Evolutionary conservation across 1,140 invertebrate genomes (phyloP).

Genomic region (Sycophila sp.): DNA sequence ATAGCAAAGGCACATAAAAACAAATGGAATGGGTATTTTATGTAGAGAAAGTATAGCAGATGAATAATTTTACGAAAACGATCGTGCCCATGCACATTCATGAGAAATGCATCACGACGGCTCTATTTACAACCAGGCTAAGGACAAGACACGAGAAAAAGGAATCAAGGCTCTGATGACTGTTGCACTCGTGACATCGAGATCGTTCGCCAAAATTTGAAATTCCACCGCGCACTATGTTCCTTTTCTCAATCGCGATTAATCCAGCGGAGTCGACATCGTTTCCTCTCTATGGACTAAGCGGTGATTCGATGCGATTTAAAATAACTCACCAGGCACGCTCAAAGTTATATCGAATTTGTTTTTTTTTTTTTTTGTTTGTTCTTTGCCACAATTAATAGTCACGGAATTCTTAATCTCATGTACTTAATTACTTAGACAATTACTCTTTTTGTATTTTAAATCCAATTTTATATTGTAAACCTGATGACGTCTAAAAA

Average conservation of each 20-base stretch:
- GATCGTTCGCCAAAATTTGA: constrained; percentile 13
- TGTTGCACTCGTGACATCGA: constrained; percentile 17
- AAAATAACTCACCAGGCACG: too few relatives aligned
- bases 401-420: too few relatives aligned
- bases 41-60: too few relatives aligned
- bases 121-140: constrained; percentile 37
- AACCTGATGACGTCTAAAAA: too few relatives aligned
- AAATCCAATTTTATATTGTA: too few relatives aligned
- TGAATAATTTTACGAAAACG: constrained; percentile 4
- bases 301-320: not conserved
- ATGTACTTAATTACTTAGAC: too few relatives aligned
- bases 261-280: not conserved
- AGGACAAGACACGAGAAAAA: constrained; percentile 26
- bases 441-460: too few relatives aligned
- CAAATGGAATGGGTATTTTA: too few relatives aligned
- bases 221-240: not conserved
- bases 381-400: too few relatives aligned
- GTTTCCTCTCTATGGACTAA: constrained; percentile 6
- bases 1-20: too few relatives aligned
- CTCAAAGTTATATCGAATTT: too few relatives aligned
- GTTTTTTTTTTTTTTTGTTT: too few relatives aligned
- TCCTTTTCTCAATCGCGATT: not conserved
- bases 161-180: constrained; percentile 25
- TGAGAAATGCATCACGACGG: constrained; percentile 31
- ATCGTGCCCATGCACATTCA: constrained; percentile 22